Percentiles rank a stretch among this genome's conserved stretches.
Conservation (phyloP, 2,888 invertebrate species). For the Deilephila porcellus region DNA sequence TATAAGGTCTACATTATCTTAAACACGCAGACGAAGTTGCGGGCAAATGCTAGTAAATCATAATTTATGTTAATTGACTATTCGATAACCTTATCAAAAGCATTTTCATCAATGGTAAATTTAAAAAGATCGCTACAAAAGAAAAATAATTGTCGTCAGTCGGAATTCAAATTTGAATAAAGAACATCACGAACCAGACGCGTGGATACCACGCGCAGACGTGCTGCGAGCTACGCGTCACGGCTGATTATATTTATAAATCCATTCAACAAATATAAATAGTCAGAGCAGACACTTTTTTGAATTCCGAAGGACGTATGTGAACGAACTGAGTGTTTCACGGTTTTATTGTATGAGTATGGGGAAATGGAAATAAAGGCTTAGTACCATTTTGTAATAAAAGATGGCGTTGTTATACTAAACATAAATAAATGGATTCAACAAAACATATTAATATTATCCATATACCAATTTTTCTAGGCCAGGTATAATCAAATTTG, state of each 20-base stretch:
- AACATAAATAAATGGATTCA: not conserved
- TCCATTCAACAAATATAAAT: slow-evolving; percentile 28
- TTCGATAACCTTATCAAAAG: no score
- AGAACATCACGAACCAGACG: slow-evolving; percentile 27
- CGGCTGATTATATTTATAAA: slow-evolving; percentile 34
- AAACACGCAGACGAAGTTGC: no score
- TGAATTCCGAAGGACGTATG: slow-evolving; percentile 20
- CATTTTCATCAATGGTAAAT: no score
- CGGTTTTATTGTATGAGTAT: not conserved
- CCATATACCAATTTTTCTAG: not conserved
- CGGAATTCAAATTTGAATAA: slow-evolving; percentile 24
- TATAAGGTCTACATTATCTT: no score
- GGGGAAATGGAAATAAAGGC: not conserved
- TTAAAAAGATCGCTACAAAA: no score
- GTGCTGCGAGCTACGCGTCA: slow-evolving; percentile 26
- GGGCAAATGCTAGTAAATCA: no score
- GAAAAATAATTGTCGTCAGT: not conserved
- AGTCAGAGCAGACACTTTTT: slow-evolving; percentile 27
- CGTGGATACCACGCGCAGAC: slow-evolving; percentile 31
- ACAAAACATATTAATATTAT: not conserved
- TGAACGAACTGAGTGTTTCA: slow-evolving; percentile 10
- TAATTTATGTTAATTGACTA: no score
- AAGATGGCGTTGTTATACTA: not conserved
- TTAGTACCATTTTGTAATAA: not conserved
- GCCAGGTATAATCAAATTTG: not conserved